Evolutionary conservation across 2,113 vertebrate species (phyloP), one percentile per base, ranked within the genome.

Genomic region (Marmota monax): DNA sequence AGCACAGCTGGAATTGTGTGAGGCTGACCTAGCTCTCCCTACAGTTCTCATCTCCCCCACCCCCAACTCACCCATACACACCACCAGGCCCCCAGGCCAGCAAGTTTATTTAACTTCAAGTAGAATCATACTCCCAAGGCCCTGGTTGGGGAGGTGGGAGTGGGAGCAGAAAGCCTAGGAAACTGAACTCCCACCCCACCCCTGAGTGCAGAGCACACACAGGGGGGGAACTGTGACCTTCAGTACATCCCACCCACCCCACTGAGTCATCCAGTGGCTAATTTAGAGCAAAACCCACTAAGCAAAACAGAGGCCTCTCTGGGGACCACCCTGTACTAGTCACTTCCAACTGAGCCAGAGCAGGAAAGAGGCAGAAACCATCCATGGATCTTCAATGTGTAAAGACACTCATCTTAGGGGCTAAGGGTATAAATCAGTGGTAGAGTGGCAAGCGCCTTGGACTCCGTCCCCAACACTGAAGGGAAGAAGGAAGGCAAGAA

Each of bases 261-360:
- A 34, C 37, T 95, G 96, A 96, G 93, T 97, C 96, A 96, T 65
- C 74, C 32, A 92, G 53, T 51, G 56, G 79, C 84, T 76, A 70
- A 85, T 42, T 94, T 51, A 78, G 74, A 85, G 91, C 96, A 96
- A 69, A 88, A n/a, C 6, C 34, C 48, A 77, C 77, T 92, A 83
- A 89, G 22, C 58, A 84, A 96, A 94, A 85, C 51, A 90, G 73
- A 80, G 80, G 61, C 61, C 67, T 90, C 96, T 77, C 86, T 65
- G 34, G 89, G 89, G 92, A 95, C 83, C 67, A 79, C 67, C 48
- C 58, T 7, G 87, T 53, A 87, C 76, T 7, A 12, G 87, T 92
- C 79, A 87, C 76, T 94, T 78, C 84, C 84, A 80, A 76, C 74
- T 48, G 56, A 78, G 70, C 63, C 94, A 80, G 37, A 85, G 22